Conservation (phyloP, 2,113 vertebrate species). For the Hypomesus transpacificus region DNA sequence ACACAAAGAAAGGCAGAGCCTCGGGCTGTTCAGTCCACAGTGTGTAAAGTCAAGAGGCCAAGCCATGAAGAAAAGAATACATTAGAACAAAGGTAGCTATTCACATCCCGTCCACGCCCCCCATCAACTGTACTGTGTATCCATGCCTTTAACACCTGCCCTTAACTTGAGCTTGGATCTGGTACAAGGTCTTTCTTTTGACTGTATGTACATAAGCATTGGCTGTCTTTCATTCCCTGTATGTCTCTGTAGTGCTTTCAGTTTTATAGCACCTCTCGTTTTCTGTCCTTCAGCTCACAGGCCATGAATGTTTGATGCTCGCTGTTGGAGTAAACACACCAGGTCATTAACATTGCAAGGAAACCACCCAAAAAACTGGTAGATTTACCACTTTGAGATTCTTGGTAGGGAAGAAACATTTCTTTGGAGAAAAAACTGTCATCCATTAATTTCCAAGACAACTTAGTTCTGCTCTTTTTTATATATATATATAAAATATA, state of each 20-base stretch:
- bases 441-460: not conserved
- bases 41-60: too few relatives aligned
- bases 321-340: conserved; percentile 37
- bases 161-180: too few relatives aligned
- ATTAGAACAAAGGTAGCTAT: too few relatives aligned
- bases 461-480: not conserved
- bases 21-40: too few relatives aligned
- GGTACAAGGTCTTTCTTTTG: too few relatives aligned
- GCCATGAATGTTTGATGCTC: conserved; percentile 51
- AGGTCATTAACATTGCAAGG: conserved; percentile 41
- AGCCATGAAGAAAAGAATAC: too few relatives aligned
- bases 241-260: conserved; percentile 15
- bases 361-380: conserved; percentile 4
- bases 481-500: too few relatives aligned
- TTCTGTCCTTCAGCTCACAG: conserved; percentile 25
- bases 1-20: too few relatives aligned
- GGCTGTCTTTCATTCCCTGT: not conserved
- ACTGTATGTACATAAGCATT: not conserved
- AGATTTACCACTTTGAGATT: conserved; percentile 24
- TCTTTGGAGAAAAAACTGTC: not conserved
- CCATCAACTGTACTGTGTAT: too few relatives aligned
- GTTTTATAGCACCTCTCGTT: conserved; percentile 17
- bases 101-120: too few relatives aligned
- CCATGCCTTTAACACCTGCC: too few relatives aligned
- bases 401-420: not conserved